Conservation (phyloP, 2,888 invertebrate genomes). For the Chouioia cunea region DNA sequence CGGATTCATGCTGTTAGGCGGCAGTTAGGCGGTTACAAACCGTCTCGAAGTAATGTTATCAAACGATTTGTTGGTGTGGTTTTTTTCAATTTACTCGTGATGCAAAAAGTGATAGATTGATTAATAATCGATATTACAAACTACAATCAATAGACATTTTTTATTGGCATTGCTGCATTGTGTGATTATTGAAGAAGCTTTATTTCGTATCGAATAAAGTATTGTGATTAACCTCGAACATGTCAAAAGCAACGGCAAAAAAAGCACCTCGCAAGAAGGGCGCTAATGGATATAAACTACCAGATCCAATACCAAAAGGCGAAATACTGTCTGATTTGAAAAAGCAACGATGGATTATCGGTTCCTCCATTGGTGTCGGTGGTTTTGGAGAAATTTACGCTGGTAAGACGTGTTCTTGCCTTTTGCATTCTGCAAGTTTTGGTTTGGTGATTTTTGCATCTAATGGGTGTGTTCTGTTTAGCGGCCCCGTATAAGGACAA, state of each 20-base stretch:
- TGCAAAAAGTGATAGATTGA: no score
- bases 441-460: neutral
- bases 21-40: no score
- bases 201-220: neutral
- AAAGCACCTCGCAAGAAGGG: constrained; percentile 63
- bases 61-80: no score
- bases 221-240: constrained; percentile 38
- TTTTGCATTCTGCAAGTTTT: neutral
- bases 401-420: constrained; percentile 71
- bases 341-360: constrained; percentile 88
- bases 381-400: constrained; percentile 96
- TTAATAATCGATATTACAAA: no score
- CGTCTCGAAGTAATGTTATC: no score
- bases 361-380: constrained; percentile 88
- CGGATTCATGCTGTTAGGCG: no score
- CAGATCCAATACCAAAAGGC: constrained; percentile 81
- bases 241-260: constrained; percentile 53
- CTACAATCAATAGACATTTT: no score
- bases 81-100: no score
- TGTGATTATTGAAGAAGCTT: no score
- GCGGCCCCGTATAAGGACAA: constrained; percentile 70
- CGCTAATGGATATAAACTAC: constrained; percentile 73
- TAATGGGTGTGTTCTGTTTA: constrained; percentile 46
- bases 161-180: no score
- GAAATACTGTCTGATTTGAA: constrained; percentile 81